Percentiles rank a stretch among this genome's conserved stretches.
phyloP scores from a whole-genome alignment of 2,888 invertebrate species.

The Meta bourneti region DNA sequence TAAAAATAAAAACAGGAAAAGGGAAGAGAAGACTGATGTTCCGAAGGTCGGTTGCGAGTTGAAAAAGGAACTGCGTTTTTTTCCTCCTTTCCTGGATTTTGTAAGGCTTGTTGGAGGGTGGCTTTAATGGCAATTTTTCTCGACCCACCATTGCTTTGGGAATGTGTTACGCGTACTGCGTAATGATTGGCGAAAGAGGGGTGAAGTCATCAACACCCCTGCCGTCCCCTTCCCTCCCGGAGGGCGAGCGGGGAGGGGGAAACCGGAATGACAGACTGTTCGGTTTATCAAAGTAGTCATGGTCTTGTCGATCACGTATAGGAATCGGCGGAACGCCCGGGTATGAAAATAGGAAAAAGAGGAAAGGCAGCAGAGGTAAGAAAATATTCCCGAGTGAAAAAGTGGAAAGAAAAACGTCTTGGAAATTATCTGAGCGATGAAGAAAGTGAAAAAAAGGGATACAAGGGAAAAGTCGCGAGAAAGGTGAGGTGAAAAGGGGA shows the following conservation, averaged over 20 bases:
- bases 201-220: conserved; percentile 69
- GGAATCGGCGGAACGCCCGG: conserved; percentile 23
- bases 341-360: conserved; percentile 3
- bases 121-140: conserved; percentile 63
- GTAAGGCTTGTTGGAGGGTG: conserved; percentile 20
- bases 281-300: conserved; percentile 67
- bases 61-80: background rate
- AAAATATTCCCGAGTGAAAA: conserved; percentile 26
- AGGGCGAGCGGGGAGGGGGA: background rate
- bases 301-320: conserved; percentile 58
- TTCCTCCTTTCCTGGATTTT: conserved; percentile 1
- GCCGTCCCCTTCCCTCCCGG: conserved; percentile 5
- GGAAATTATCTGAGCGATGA: conserved; percentile 40
- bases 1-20: background rate
- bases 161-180: conserved; percentile 56
- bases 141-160: conserved; percentile 29
- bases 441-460: conserved; percentile 25
- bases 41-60: conserved; percentile 18
- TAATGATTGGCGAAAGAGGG: conserved; percentile 72
- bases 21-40: background rate
- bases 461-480: conserved; percentile 1
- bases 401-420: conserved; percentile 14
- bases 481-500: background rate
- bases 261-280: conserved; percentile 55
- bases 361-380: background rate